Conservation (phyloP, 2,113 vertebrate species). For the Amazona vittata region DNA sequence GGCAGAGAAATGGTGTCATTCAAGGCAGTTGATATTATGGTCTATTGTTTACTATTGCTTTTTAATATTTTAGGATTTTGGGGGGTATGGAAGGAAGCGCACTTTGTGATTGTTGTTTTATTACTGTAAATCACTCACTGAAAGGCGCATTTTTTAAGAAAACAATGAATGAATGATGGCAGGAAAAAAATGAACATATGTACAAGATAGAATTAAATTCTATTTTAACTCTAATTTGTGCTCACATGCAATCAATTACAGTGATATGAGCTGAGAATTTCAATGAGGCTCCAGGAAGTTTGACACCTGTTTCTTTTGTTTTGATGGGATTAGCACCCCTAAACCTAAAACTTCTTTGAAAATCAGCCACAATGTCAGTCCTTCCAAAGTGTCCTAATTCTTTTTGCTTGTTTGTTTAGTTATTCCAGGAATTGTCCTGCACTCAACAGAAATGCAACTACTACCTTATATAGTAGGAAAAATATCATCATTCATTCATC, state of each 20-base stretch:
- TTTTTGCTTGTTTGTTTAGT: background rate
- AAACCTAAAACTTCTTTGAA: constrained; percentile 26
- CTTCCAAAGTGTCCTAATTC: background rate
- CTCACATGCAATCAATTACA: constrained; percentile 29
- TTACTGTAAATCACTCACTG: background rate
- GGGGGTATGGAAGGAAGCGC: rapidly evolving
- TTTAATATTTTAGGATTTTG: constrained; percentile 25
- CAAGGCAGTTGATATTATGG: background rate
- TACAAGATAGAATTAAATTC: background rate
- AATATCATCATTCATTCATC: background rate
- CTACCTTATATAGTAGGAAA: background rate
- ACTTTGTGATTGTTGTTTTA: background rate
- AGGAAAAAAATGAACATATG: background rate
- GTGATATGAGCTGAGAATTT: constrained; percentile 38
- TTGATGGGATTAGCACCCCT: background rate
- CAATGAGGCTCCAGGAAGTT: background rate
- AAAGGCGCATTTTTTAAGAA: constrained; percentile 2
- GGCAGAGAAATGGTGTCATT: background rate
- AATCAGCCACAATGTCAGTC: background rate
- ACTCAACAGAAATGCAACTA: background rate
- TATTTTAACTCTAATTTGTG: constrained; percentile 36
- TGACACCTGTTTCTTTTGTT: constrained; percentile 27
- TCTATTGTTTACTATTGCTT: background rate
- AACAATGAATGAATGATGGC: background rate
- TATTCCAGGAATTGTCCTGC: background rate